Evolutionary conservation across 2,113 vertebrate species (phyloP).

Genomic region (Falcunculus frontatus): DNA sequence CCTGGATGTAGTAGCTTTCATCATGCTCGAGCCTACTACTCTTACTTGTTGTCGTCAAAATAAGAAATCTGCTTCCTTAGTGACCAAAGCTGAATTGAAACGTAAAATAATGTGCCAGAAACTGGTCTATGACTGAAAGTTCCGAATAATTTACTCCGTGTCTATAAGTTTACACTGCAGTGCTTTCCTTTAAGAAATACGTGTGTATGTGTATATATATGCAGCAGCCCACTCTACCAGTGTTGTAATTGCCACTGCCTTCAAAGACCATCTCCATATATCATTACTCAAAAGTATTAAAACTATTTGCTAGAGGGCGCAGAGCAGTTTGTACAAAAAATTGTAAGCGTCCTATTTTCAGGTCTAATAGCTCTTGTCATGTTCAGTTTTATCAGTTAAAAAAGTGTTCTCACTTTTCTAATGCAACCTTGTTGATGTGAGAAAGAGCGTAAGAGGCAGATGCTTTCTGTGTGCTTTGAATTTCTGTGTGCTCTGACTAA

Average conservation of each 20-base stretch:
- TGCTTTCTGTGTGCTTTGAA: background rate
- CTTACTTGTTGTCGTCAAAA: background rate
- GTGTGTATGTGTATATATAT: background rate
- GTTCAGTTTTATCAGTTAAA: background rate
- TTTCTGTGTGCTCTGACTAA: background rate
- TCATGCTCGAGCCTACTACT: background rate
- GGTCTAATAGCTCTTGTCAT: background rate
- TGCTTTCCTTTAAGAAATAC: background rate
- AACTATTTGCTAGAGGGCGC: background rate
- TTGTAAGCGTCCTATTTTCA: background rate
- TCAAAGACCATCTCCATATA: background rate
- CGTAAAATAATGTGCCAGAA: background rate
- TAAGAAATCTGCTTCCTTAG: background rate
- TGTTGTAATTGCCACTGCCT: background rate
- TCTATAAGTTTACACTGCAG: slow-evolving; percentile 15
- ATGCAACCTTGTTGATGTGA: background rate
- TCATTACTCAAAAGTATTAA: background rate
- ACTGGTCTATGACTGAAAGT: background rate
- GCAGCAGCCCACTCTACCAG: background rate
- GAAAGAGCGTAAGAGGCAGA: background rate
- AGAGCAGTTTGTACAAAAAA: background rate
- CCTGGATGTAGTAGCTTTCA: background rate
- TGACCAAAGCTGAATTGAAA: background rate
- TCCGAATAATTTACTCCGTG: background rate
- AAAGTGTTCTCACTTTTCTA: background rate